These are phyloP conservation scores for Panzeria rudis DNA, from an alignment of 2,888 invertebrate genomes.

Conservation along the genomic window DNA sequence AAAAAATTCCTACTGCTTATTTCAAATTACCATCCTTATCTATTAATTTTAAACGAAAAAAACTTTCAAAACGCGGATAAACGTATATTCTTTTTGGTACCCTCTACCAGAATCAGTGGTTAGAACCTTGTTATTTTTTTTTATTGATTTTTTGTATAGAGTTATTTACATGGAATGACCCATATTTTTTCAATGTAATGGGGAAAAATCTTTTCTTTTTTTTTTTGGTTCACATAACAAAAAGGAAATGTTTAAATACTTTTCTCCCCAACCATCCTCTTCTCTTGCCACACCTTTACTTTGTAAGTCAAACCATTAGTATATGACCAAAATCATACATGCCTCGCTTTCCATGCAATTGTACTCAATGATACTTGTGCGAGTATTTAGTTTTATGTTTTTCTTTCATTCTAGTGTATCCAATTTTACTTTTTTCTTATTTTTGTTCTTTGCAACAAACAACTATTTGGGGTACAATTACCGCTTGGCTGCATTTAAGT, in stretches of 20 bases:
- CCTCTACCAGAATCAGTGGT: no score
- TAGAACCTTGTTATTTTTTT: no score
- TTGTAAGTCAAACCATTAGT: constrained; percentile 25
- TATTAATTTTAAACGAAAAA: no score
- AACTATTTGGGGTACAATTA: constrained; percentile 71
- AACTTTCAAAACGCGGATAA: no score
- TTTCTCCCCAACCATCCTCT: neutral
- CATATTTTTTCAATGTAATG: neutral
- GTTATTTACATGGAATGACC: constrained; percentile 16
- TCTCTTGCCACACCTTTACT: constrained; percentile 21
- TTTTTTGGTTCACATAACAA: neutral
- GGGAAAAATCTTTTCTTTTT: neutral
- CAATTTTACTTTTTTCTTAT: constrained; percentile 22
- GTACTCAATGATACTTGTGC: constrained; percentile 58
- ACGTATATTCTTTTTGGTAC: no score
- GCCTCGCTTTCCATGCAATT: constrained; percentile 22
- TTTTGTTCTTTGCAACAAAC: constrained; percentile 50
- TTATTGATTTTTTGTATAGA: no score
- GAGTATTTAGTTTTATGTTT: constrained; percentile 40
- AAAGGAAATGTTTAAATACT: constrained; percentile 56
- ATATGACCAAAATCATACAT: constrained; percentile 54
- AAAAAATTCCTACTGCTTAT: no score
- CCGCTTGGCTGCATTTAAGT: constrained; percentile 67
- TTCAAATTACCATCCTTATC: no score
- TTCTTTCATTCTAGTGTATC: constrained; percentile 53